phyloP scores from a whole-genome alignment of 2,113 vertebrate species.

The Tupaia tana region DNA sequence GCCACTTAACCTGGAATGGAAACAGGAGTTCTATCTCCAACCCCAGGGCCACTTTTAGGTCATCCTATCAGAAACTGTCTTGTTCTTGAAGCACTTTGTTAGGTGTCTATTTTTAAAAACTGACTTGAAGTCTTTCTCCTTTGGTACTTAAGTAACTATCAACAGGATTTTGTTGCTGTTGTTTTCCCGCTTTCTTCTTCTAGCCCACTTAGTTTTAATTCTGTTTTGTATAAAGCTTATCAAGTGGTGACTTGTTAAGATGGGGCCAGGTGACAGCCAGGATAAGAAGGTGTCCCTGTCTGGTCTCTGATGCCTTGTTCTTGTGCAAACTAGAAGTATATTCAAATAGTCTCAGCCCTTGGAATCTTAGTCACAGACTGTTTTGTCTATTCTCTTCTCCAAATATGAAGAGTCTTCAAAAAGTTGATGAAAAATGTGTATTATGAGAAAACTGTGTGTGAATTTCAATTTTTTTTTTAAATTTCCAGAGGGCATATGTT shows the following conservation, averaged over 20 bases:
- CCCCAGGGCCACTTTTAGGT: neutral
- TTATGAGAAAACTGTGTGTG: too few relatives aligned
- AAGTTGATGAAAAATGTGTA: too few relatives aligned
- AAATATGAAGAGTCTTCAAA: neutral
- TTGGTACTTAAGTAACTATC: neutral
- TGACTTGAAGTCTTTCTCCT: neutral
- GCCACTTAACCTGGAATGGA: neutral
- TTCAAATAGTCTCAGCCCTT: neutral
- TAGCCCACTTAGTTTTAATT: neutral
- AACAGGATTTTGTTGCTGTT: neutral
- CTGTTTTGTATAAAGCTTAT: neutral
- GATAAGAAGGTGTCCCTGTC: neutral
- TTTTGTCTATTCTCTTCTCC: neutral
- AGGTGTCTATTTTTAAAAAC: neutral
- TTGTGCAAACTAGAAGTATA: neutral
- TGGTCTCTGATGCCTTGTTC: neutral
- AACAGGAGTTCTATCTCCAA: neutral
- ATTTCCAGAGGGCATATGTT: too few relatives aligned
- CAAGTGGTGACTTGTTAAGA: neutral
- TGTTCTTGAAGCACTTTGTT: neutral
- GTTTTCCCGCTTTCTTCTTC: neutral
- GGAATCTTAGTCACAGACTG: neutral
- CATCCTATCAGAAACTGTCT: neutral
- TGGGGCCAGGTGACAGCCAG: neutral
- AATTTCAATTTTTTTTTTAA: too few relatives aligned